Conservation (phyloP, 1,140 invertebrate species). For the Trachymyrmex cornetzi region DNA sequence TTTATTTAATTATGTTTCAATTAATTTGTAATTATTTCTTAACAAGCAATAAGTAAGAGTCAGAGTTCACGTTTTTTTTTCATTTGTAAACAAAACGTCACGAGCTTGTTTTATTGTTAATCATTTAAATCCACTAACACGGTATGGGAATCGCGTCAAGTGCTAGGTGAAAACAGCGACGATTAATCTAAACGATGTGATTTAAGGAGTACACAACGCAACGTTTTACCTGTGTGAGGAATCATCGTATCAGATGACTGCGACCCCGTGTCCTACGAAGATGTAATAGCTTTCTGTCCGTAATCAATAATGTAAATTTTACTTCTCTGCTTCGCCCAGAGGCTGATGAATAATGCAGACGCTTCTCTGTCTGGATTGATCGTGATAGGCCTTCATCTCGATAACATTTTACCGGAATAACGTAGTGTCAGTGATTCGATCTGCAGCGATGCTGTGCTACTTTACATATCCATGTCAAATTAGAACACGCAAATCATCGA, state of each 20-base stretch:
- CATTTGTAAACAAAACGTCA: not conserved
- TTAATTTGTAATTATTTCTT: not conserved
- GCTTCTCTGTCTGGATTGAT: slow-evolving; percentile 32
- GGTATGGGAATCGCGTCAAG: slow-evolving; percentile 17
- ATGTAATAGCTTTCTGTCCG: slow-evolving; percentile 58
- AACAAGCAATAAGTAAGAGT: not conserved
- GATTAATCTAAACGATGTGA: slow-evolving; percentile 56
- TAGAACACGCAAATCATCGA: slow-evolving; percentile 4
- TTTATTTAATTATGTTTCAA: not conserved
- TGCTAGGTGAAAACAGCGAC: slow-evolving; percentile 55
- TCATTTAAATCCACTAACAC: slow-evolving; percentile 48
- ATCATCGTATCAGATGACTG: slow-evolving; percentile 48
- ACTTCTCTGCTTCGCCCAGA: slow-evolving; percentile 48
- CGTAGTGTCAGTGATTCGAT: slow-evolving; percentile 3
- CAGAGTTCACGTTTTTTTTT: not conserved
- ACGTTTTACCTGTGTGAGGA: not conserved
- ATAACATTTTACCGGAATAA: not conserved
- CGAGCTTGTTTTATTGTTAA: not conserved
- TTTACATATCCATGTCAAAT: slow-evolving; percentile 40
- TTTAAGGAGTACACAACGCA: slow-evolving; percentile 32
- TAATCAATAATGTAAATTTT: slow-evolving; percentile 72
- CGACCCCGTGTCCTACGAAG: slow-evolving; percentile 13
- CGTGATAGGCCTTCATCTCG: slow-evolving; percentile 37
- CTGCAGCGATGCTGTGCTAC: not conserved
- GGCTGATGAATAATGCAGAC: slow-evolving; percentile 59